Conservation (phyloP, 2,888 invertebrate genomes). For the Agrochola lota region DNA sequence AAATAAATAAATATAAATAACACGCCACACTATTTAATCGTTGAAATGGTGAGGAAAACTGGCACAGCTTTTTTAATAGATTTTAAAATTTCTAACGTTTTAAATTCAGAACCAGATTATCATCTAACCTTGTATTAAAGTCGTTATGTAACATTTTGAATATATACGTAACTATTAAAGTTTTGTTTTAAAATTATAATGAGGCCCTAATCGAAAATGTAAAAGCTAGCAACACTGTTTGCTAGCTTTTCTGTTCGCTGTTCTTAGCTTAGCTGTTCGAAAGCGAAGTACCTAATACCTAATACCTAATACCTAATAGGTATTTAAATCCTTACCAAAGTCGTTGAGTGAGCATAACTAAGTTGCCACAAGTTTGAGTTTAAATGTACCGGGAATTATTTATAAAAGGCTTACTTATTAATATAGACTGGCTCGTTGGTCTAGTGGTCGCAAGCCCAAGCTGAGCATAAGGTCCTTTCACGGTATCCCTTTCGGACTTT, state of each 20-base stretch:
- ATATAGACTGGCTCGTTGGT: neutral
- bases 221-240: conserved; percentile 27
- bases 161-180: conserved; percentile 23
- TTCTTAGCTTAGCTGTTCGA: too few species aligned
- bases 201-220: conserved; percentile 31
- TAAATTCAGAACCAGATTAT: conserved; percentile 2
- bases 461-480: too few species aligned
- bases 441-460: too few species aligned
- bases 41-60: neutral
- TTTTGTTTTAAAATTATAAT: conserved; percentile 23
- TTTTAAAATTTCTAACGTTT: neutral
- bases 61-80: neutral
- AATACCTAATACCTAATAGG: conserved; percentile 35
- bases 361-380: conserved; percentile 50
- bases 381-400: conserved; percentile 48
- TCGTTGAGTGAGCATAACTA: conserved; percentile 59
- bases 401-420: conserved; percentile 34
- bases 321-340: conserved; percentile 66
- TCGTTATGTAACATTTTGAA: neutral
- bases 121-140: conserved; percentile 1
- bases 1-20: too few species aligned
- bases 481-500: too few species aligned
- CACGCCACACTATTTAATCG: conserved; percentile 5
- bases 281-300: conserved; percentile 43
- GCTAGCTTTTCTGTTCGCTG: too few species aligned